phyloP scores from a whole-genome alignment of 2,113 vertebrate genomes.

The Chionomys nivalis region DNA sequence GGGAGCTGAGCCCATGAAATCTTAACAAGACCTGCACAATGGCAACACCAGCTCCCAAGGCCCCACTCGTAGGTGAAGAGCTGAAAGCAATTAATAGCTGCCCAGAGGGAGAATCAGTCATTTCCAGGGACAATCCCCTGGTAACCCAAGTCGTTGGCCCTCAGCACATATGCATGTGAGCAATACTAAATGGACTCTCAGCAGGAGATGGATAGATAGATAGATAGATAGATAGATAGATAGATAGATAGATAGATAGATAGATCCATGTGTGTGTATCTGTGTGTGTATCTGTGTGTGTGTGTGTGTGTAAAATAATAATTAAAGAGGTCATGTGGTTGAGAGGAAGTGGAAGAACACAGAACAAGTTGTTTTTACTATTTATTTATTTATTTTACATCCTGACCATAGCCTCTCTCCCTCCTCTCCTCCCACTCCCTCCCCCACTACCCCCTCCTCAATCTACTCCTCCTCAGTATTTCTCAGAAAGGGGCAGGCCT shows the following conservation, averaged over 20 bases:
- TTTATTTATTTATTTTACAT: too few relatives aligned
- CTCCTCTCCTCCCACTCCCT: too few relatives aligned
- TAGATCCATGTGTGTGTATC: background rate
- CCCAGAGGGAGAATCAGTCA: background rate
- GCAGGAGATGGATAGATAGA: background rate
- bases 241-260: too few relatives aligned
- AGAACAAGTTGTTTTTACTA: background rate
- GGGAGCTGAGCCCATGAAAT: background rate
- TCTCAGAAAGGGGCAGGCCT: too few relatives aligned
- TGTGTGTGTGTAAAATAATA: background rate
- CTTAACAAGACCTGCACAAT: background rate
- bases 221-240: too few relatives aligned
- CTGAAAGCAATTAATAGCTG: background rate
- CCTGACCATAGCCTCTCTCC: too few relatives aligned
- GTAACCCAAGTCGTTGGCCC: background rate
- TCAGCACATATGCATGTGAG: background rate
- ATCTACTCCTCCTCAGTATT: too few relatives aligned
- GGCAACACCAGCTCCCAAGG: background rate
- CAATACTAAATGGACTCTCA: background rate
- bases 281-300: background rate
- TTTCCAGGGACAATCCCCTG: background rate
- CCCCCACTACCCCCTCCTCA: too few relatives aligned
- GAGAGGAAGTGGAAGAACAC: too few relatives aligned
- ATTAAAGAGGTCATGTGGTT: background rate
- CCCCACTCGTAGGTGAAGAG: background rate